Base-by-base conservation (phyloP, 2,888 invertebrate genomes). In the Pseudanteris insignis region DNA sequence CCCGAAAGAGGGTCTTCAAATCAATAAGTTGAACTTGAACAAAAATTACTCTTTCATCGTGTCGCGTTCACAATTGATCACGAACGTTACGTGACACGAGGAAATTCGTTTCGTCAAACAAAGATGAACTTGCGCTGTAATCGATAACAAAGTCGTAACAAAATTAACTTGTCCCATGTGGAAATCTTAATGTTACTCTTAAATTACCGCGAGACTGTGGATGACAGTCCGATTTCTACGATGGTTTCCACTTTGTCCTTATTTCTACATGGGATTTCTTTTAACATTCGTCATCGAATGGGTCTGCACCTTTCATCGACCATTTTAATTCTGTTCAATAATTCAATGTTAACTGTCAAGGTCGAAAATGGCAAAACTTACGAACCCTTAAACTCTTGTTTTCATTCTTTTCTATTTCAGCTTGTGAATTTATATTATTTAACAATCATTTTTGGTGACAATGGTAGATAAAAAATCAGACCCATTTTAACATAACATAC, bases 1-100 rank as follows among this genome's bases (percentile, higher is more conserved):
- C 79, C 79, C 79, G 79, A 79, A 79, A 78, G 78, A 78, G 79
- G 78, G 76, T 78, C 79, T 79, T 66, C 77, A 77, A 79, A 79
- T 76, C 77, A 71, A 79, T 78, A 77, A 76, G 78, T 78, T 73
- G 70, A 73, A 76, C 72, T n/a, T n/a, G n/a, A n/a, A n/a, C n/a
- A n/a, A 78, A 66, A 60, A 48, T 24, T 11, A 46, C 29, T 21
- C 30, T 43, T 60, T 43, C 37, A 47, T 60, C 11, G 47, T 58
- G 53, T 62, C 62, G 44, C 46, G 59, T 48, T 55, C 7, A 55
- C 51, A 40, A 37, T n/a, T 46, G 28, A 29, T 60, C 46, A 43
- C 24, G 36, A 33, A 58, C 43, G 36, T 26, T 15, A 58, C 62
- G 57, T 57, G 46, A 67, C 63, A 64, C 53, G 60, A 65, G 64